Evolutionary conservation across 2,888 invertebrate species (phyloP).

Genomic region (Synanthedon andrenaeformis): DNA sequence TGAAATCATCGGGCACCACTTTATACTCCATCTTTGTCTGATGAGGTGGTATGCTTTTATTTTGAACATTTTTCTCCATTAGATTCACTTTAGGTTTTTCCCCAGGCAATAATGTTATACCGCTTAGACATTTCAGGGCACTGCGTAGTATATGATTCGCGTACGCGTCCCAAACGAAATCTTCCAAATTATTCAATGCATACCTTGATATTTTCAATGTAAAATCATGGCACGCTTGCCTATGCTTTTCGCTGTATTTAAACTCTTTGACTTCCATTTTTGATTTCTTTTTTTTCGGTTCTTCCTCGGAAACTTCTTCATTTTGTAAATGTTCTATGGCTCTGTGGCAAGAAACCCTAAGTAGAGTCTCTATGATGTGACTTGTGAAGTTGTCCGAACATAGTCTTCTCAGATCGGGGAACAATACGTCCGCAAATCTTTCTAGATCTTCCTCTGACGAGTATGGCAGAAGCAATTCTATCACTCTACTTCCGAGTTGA

Average conservation of each 20-base stretch:
- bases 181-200: conserved; percentile 85
- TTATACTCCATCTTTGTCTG: conserved; percentile 51
- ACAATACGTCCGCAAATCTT: conserved; percentile 73
- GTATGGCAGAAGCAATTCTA: conserved; percentile 81
- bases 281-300: conserved; percentile 28
- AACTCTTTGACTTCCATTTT: conserved; percentile 26
- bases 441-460: conserved; percentile 74
- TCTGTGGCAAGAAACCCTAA: conserved; percentile 66
- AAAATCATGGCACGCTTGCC: conserved; percentile 72
- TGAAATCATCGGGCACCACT: conserved; percentile 70
- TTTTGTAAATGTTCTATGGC: conserved; percentile 50
- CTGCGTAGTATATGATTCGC: conserved; percentile 83
- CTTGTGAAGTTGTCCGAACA: conserved; percentile 83
- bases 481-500: conserved; percentile 82
- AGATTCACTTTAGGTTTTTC: conserved; percentile 54
- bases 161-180: conserved; percentile 82
- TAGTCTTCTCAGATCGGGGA: conserved; percentile 75
- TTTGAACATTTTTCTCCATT: conserved; percentile 30
- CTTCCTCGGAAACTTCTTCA: conserved; percentile 14
- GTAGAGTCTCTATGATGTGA: conserved; percentile 80
- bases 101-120: conserved; percentile 68
- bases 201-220: conserved; percentile 80
- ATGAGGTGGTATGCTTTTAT: conserved; percentile 48
- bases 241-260: conserved; percentile 54
- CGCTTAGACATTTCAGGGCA: conserved; percentile 77